Evolutionary conservation across 2,113 vertebrate genomes (phyloP), one percentile per base, ranked within the genome.

Genomic region (Redunca redunca): DNA sequence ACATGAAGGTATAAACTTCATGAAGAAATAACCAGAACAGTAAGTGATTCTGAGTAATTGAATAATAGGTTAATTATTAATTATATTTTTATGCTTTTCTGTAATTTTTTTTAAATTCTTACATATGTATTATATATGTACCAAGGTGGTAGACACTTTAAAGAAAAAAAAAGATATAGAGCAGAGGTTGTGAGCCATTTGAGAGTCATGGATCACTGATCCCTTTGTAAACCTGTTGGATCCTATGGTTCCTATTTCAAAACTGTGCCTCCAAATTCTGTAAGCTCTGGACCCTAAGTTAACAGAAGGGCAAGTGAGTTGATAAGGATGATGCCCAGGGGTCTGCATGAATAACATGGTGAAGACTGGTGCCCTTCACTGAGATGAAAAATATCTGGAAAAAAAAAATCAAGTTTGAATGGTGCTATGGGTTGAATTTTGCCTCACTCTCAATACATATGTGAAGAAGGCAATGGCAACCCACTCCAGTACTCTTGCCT

Each of bases 101-200:
- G 2, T 50, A 60, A 90, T 55, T 97, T 95, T 96, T 95, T 93
- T 40, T 95, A 95, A 95, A 94, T 89, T n/a, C 50, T 52, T 80
- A 23, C 30, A 6, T 48, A 81, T 28, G 1, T 15, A 87, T 53
- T 77, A 30, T 58, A 83, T 96, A 92, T 60, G 2, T 74, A 94
- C 46, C 64, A 82, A 85, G 40, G 23, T 64, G 9, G 23, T 7
- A 12, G 33, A 67, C 28, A 86, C 33, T 60, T 57, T 10, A 83
- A 62, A 93, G 33, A 74, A 86, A 58, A 25, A 33, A 86, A 86
- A 43, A 43, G 40, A 30, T 33, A 30, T 1, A 86, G 9, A 92
- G 12, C 84, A 86, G 40, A 90, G 43, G 43, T 23, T 55, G 28
- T 60, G 15, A 53, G 50, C 23, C 77, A 80, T 8, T 64, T 78